Base-by-base conservation (phyloP, 2,888 invertebrate species). In the Hypolimnas misippus region DNA sequence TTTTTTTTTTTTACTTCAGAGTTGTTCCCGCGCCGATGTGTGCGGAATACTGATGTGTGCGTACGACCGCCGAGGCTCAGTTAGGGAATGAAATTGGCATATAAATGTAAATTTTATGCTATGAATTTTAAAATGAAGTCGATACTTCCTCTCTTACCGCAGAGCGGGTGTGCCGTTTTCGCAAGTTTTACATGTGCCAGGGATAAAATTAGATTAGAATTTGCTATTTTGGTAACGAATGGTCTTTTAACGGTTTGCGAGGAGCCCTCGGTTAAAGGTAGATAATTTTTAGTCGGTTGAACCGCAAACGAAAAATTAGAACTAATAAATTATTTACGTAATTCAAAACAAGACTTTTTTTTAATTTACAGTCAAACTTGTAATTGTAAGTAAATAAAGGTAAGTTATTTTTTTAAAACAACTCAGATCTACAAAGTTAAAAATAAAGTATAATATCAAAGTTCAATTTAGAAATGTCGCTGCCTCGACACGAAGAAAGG, bases 91-190 rank as follows among this genome's bases (percentile, higher is more conserved):
- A 92, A 92, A 92, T 92, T 90, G 92, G 92, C 91, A 91, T 91
- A 91, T 91, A 91, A 91, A 92, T 91, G 92, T 91, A 90, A 91
- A 92, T 92, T 91, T 92, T 90, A 91, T 90, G 91, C 91, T 82
- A 91, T 92, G 92, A 92, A 92, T 92, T 92, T 92, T 92, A 92
- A 91, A 92, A 91, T 89, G 87, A 84, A 90, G 89, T 86, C 89
- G 87, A 91, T 90, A 89, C 88, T 89, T 89, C 86, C 88, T 80
- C 82, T 84, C 84, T 86, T 80, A 81, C 78, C 78, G 81, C 74
- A 76, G 44, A 46, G 71, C 75, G 77, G 73, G 79, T 73, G 82
- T 82, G 84, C 80, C 81, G 78, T 82, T 86, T 82, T 83, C 79
- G 78, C 77, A 82, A 86, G 83, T 86, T 85, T 79, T 79, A 80